Percentiles rank a stretch among this genome's conserved stretches.
Conservation (phyloP, 2,888 invertebrate species). For the Meteorus cinctellus region DNA sequence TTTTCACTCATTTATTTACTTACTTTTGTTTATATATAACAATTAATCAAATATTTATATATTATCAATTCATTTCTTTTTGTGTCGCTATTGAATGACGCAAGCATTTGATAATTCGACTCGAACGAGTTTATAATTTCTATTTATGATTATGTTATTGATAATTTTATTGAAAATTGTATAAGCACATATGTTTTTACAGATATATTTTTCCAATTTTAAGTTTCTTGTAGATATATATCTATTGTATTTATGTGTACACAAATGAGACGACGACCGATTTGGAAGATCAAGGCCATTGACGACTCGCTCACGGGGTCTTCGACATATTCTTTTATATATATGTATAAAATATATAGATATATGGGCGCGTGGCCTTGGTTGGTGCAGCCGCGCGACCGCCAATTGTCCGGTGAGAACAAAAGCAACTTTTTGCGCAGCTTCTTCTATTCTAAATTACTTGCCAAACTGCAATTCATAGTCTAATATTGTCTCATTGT, state of each 20-base stretch:
- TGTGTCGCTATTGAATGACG: background rate
- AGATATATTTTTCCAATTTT: background rate
- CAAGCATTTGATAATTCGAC: background rate
- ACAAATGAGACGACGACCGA: conserved; percentile 29
- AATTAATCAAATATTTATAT: background rate
- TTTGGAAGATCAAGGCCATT: conserved; percentile 44
- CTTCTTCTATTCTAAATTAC: conserved; percentile 32
- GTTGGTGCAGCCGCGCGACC: conserved; percentile 28
- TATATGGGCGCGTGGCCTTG: conserved; percentile 34
- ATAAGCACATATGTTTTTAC: no score
- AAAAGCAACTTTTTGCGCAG: conserved; percentile 27
- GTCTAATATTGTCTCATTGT: conserved; percentile 8
- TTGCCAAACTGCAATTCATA: background rate
- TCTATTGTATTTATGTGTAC: background rate
- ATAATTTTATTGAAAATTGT: background rate
- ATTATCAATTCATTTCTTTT: background rate
- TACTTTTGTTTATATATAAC: background rate
- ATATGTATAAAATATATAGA: background rate
- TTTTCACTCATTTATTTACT: background rate
- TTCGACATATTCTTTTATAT: conserved; percentile 24
- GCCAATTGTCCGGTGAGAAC: conserved; percentile 29
- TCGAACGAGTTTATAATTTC: background rate
- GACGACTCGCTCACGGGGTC: conserved; percentile 22
- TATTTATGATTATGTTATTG: background rate
- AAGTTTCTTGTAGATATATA: background rate